A percentile compares a stretch with the other conserved stretches of the same genome.
Evolutionary conservation across 2,888 invertebrate species (phyloP).

Genomic region (Amphipyra tragopoginis): DNA sequence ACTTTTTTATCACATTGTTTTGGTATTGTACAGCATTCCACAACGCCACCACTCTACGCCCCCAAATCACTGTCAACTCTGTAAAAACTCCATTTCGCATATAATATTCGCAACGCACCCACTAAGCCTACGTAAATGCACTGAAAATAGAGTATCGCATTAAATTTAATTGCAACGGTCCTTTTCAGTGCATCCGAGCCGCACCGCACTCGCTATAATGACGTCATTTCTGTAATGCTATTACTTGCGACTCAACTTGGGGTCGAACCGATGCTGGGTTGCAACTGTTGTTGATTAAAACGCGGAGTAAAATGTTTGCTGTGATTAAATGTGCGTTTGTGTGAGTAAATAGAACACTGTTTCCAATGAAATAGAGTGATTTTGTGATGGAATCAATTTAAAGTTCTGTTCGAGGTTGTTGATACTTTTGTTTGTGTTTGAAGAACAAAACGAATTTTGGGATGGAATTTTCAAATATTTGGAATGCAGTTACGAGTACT

Average conservation of each 20-base stretch:
- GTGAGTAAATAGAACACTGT: conserved; percentile 4
- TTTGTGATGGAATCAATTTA: neutral
- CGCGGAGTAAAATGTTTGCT: conserved; percentile 11
- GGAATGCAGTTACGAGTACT: too few species aligned
- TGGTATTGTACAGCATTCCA: too few species aligned
- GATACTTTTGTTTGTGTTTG: too few species aligned
- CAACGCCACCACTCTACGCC: neutral
- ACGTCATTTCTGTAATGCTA: conserved; percentile 73
- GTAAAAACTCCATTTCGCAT: conserved; percentile 22
- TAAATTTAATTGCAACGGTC: conserved; percentile 72
- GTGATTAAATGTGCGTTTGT: conserved; percentile 35
- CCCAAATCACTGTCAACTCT: conserved; percentile 13
- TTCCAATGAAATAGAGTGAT: conserved; percentile 1
- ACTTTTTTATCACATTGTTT: too few species aligned
- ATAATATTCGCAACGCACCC: conserved; percentile 44
- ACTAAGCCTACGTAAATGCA: conserved; percentile 60
- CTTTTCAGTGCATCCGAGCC: conserved; percentile 67
- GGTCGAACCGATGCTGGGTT: conserved; percentile 36
- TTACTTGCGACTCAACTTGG: conserved; percentile 58
- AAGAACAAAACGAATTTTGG: too few species aligned
- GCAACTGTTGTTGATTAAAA: conserved; percentile 46
- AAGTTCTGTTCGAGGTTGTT: neutral
- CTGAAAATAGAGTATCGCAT: conserved; percentile 71
- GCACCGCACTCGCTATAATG: conserved; percentile 65
- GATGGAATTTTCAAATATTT: too few species aligned